Evolutionary conservation across 1,140 invertebrate genomes (phyloP).

Genomic region (Homalodisca vitripennis): DNA sequence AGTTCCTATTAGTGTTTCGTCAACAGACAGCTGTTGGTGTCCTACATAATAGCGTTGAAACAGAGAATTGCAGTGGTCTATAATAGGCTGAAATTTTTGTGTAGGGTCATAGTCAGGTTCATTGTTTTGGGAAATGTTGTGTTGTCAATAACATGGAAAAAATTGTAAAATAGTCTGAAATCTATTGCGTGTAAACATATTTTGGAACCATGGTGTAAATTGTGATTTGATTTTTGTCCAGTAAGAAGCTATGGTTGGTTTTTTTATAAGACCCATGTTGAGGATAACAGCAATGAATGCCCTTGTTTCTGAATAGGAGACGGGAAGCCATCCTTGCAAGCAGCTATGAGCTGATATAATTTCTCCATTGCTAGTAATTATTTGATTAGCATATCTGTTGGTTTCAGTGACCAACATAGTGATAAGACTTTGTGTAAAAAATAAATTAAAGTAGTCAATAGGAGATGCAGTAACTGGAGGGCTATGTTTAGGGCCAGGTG

Average conservation of each 20-base stretch:
- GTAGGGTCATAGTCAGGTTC: background rate
- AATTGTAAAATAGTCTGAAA: background rate
- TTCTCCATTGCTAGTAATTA: background rate
- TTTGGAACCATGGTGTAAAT: constrained; percentile 3
- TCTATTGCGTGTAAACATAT: constrained; percentile 14
- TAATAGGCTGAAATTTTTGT: constrained; percentile 5
- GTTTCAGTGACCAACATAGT: background rate
- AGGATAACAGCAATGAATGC: background rate
- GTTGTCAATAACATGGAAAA: constrained; percentile 19
- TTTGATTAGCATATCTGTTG: background rate
- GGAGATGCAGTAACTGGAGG: background rate
- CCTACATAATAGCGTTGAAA: background rate
- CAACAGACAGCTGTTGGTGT: constrained; percentile 38
- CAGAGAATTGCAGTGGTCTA: background rate
- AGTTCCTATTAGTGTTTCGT: constrained; percentile 37
- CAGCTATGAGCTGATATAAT: background rate
- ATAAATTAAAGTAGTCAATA: constrained; percentile 7
- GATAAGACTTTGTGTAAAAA: constrained; percentile 1
- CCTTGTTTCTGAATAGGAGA: background rate
- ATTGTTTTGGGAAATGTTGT: background rate
- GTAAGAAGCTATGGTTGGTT: constrained; percentile 18
- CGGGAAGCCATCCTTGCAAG: background rate
- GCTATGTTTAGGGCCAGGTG: constrained; percentile 15
- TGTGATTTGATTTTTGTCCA: constrained; percentile 1
- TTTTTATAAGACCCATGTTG: constrained; percentile 7